Percentiles rank a stretch among this genome's conserved stretches.
These are phyloP conservation scores for Etheostoma cragini DNA, from an alignment of 2,113 vertebrate genomes.

Conservation along the genomic window DNA sequence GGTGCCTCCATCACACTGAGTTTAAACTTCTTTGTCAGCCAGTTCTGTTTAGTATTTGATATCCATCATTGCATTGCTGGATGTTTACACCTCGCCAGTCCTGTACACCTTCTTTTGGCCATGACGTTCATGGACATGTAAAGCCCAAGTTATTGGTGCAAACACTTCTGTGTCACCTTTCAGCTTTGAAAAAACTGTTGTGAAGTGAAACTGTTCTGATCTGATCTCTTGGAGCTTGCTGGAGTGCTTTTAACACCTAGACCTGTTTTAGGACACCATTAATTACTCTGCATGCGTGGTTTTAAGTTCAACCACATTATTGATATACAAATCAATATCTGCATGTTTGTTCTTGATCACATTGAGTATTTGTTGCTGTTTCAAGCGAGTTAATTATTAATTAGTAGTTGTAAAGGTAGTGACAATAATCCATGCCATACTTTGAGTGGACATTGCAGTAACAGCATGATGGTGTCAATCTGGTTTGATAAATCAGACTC, in stretches of 20 bases:
- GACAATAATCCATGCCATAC: background rate
- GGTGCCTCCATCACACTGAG: background rate
- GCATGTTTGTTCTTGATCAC: background rate
- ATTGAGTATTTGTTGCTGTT: background rate
- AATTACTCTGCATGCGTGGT: background rate
- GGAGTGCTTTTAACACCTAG: background rate
- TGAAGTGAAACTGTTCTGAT: background rate
- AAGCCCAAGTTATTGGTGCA: slow-evolving; percentile 3
- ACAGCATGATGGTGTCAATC: background rate
- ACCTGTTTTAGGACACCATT: background rate
- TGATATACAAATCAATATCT: too few relatives aligned
- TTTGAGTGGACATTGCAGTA: background rate
- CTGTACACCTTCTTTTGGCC: background rate
- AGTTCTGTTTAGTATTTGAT: slow-evolving; percentile 1
- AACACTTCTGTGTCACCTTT: slow-evolving; percentile 23
- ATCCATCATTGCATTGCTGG: background rate
- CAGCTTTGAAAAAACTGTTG: background rate
- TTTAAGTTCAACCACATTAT: slow-evolving; percentile 1
- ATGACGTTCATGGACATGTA: background rate
- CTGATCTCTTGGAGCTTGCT: background rate
- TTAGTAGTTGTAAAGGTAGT: background rate
- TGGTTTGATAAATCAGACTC: slow-evolving; percentile 20
- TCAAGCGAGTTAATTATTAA: background rate
- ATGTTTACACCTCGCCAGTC: slow-evolving; percentile 12
- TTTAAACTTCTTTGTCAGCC: background rate